Evolutionary conservation across 2,113 vertebrate genomes (phyloP).

Genomic region (Chaenogobius annularis): DNA sequence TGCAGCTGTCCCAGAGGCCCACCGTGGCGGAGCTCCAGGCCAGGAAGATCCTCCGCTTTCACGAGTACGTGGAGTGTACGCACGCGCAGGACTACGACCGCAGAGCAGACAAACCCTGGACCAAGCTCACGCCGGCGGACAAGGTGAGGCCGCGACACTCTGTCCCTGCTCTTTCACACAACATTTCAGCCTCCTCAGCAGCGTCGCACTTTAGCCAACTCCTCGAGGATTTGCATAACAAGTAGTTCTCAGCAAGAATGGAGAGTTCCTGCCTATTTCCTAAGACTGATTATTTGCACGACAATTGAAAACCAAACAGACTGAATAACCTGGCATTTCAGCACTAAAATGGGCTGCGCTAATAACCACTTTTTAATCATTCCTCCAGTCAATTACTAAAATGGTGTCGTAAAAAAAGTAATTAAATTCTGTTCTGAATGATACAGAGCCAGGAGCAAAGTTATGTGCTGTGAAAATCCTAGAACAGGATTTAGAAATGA

Average conservation of each 20-base stretch:
- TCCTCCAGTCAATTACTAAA: not conserved
- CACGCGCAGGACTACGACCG: slow-evolving; percentile 96
- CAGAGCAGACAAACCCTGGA: slow-evolving; percentile 96
- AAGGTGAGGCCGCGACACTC: slow-evolving; percentile 77
- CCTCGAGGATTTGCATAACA: slow-evolving; percentile 48
- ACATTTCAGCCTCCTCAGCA: not conserved
- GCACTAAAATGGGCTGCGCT: not conserved
- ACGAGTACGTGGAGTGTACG: slow-evolving; percentile 93
- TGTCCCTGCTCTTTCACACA: not conserved
- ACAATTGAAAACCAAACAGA: not conserved
- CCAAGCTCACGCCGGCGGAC: slow-evolving; percentile 94
- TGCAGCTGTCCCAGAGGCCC: slow-evolving; percentile 93
- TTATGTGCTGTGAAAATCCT: too few species aligned
- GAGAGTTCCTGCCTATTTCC: not conserved
- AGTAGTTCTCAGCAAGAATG: slow-evolving; percentile 24
- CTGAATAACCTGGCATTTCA: not conserved
- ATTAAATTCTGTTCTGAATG: not conserved
- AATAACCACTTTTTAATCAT: not conserved
- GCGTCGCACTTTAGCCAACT: not conserved
- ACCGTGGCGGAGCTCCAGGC: slow-evolving; percentile 94
- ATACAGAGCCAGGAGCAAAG: not conserved
- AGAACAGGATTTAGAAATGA: too few species aligned
- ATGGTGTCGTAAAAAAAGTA: not conserved
- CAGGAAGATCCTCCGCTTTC: slow-evolving; percentile 95
- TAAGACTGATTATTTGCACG: too few species aligned